Percentiles rank a stretch among this genome's conserved stretches.
Evolutionary conservation across 2,113 vertebrate genomes (phyloP).

Genomic region (Axis porcinus): DNA sequence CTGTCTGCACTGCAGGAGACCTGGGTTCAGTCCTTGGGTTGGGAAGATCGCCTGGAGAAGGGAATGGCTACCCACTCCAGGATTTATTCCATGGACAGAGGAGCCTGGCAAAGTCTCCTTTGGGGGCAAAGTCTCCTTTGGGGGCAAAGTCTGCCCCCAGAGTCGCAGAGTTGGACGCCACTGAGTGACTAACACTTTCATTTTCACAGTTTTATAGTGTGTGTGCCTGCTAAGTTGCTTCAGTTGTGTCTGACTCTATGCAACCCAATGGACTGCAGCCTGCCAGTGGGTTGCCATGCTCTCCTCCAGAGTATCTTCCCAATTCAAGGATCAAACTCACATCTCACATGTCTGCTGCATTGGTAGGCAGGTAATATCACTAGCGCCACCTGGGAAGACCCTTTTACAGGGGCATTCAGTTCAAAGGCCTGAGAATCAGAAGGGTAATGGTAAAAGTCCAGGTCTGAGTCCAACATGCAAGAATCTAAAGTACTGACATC

Average conservation of each 20-base stretch:
- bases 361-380: background rate
- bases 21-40: background rate
- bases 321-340: background rate
- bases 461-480: background rate
- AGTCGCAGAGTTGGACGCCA: background rate
- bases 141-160: background rate
- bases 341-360: background rate
- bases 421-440: background rate
- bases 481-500: background rate
- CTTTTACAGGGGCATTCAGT: background rate
- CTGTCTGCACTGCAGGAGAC: background rate
- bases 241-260: background rate
- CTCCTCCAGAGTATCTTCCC: background rate
- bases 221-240: background rate
- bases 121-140: too few species aligned
- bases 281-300: background rate
- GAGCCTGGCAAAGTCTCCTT: background rate
- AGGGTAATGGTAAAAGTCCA: background rate
- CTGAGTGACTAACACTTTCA: background rate
- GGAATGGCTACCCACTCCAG: background rate
- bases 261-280: fast-evolving
- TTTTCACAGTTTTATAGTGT: background rate
- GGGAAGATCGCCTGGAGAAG: background rate
- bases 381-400: background rate
- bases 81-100: background rate